Conservation (phyloP, 2,888 invertebrate species). For the Hemicrepidius hirtus region DNA sequence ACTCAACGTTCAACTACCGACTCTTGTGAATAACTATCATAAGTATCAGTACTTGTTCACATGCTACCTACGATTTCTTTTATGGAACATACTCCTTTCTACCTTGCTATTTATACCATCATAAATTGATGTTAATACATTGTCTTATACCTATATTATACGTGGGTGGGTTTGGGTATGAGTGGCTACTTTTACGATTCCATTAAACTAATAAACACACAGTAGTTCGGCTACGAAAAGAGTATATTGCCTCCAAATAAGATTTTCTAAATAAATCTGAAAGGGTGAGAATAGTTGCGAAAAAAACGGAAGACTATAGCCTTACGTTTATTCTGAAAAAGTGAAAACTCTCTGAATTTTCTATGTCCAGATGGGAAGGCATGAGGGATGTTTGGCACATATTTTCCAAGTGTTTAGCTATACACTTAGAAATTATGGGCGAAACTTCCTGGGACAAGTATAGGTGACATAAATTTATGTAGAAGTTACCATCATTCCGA, state of each 20-base stretch:
- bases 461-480: constrained; percentile 31
- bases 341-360: too few relatives aligned
- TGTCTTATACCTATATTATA: constrained; percentile 36
- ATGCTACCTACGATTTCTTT: constrained; percentile 46
- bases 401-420: too few relatives aligned
- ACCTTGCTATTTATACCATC: constrained; percentile 38
- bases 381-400: too few relatives aligned
- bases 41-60: constrained; percentile 36
- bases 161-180: constrained; percentile 30
- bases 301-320: too few relatives aligned
- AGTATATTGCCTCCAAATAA: too few relatives aligned
- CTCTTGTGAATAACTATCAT: constrained; percentile 41
- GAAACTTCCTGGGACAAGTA: constrained; percentile 30
- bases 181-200: constrained; percentile 11
- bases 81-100: constrained; percentile 37
- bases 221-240: too few relatives aligned
- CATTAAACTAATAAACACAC: too few relatives aligned
- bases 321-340: too few relatives aligned
- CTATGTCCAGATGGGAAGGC: too few relatives aligned
- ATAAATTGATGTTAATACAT: constrained; percentile 45
- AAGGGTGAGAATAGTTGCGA: too few relatives aligned
- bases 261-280: too few relatives aligned
- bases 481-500: constrained; percentile 42
- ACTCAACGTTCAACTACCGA: constrained; percentile 41
- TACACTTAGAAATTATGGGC: too few relatives aligned